A percentile compares a stretch with the other conserved stretches of the same genome.
Evolutionary conservation across 2,888 invertebrate species (phyloP).

Genomic region (Cosmia pyralina): DNA sequence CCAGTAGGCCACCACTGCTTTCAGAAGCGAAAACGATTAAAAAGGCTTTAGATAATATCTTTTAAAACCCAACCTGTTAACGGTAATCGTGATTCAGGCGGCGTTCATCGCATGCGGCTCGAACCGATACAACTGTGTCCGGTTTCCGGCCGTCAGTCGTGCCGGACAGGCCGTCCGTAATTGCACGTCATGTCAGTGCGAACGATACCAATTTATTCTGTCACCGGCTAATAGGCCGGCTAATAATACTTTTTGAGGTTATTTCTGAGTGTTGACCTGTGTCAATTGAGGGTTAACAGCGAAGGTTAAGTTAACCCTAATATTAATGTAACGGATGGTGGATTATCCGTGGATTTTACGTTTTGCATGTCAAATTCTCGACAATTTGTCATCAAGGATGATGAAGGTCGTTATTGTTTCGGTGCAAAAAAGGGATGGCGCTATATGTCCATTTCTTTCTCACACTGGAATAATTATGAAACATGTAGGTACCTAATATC

Average conservation of each 20-base stretch:
- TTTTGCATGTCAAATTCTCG: background rate
- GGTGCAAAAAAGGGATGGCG: too few relatives aligned
- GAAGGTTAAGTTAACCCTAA: background rate
- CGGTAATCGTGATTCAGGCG: slow-evolving; percentile 50
- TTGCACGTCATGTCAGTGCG: slow-evolving; percentile 50
- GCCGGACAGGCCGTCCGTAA: slow-evolving; percentile 48
- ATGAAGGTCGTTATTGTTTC: too few relatives aligned
- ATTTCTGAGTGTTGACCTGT: slow-evolving; percentile 24
- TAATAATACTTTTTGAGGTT: slow-evolving; percentile 42
- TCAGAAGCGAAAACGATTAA: background rate
- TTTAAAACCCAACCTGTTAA: slow-evolving; percentile 48
- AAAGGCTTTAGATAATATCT: background rate
- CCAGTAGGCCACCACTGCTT: too few relatives aligned
- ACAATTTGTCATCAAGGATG: background rate
- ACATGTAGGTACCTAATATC: background rate
- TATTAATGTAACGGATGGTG: background rate
- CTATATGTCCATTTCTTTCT: background rate
- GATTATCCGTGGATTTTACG: background rate
- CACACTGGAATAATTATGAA: background rate
- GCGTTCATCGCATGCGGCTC: slow-evolving; percentile 54
- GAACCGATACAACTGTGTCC: slow-evolving; percentile 60
- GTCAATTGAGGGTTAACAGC: slow-evolving; percentile 10
- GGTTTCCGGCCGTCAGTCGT: slow-evolving; percentile 52
- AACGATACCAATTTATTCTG: slow-evolving; percentile 59
- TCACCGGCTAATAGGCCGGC: slow-evolving; percentile 30